These are phyloP conservation scores for Trochalopteron elliotii DNA, from an alignment of 2,113 vertebrate genomes.

Conservation along the genomic window DNA sequence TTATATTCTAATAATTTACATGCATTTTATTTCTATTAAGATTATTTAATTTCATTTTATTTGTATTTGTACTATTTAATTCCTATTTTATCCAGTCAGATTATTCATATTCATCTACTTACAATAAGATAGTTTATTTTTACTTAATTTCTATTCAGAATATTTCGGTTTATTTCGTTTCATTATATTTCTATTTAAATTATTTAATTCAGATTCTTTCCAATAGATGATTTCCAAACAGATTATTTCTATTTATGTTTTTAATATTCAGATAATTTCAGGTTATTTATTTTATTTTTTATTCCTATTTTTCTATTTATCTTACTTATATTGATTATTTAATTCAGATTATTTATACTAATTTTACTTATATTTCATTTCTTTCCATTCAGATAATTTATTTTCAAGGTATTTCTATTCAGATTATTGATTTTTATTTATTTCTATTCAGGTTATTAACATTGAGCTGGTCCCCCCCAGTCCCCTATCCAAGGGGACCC, in stretches of 20 bases:
- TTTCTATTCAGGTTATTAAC: neutral
- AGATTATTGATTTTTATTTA: neutral
- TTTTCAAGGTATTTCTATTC: neutral
- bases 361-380: neutral
- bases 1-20: neutral
- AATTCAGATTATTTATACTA: neutral
- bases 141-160: neutral
- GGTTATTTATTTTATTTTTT: neutral
- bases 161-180: neutral
- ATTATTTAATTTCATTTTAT: neutral
- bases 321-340: neutral
- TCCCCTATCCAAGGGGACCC: neutral
- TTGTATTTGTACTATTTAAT: neutral
- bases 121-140: neutral
- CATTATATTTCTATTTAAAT: neutral
- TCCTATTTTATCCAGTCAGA: neutral
- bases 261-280: neutral
- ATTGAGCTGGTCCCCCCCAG: neutral
- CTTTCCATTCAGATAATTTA: neutral
- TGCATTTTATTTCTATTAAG: neutral
- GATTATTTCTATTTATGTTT: neutral
- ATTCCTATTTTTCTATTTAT: neutral
- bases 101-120: neutral
- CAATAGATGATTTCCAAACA: neutral
- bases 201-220: neutral